Evolutionary conservation across 2,888 invertebrate species (phyloP), one percentile per base, ranked within the genome.

Genomic region (Kryphioiulus occultus): DNA sequence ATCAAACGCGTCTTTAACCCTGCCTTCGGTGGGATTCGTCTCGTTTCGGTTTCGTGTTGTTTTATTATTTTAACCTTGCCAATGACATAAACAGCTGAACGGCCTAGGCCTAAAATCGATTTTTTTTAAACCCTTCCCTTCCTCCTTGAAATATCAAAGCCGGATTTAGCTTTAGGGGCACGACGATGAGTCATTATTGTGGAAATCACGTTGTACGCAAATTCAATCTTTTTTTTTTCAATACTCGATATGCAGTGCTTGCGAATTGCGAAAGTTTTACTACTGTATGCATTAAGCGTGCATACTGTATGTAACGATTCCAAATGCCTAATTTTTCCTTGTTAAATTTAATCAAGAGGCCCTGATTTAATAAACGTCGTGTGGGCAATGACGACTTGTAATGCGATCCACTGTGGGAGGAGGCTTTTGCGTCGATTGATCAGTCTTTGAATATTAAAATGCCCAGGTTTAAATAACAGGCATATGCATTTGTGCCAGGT

Each of bases 11-110:
- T 4, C 7, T 78, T 78, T 26, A 15, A 4, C 2, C 17, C 78
- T 4, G 10, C 26, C 3, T 78, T 78, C 12, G 12, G 9, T 30
- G 15, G 15, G 2, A 30, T 4, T 1, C 26, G 3, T 15, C 78
- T 30, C 30, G 30, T 10, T 0, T 10, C 22, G 12, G 17, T 30
- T 78, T 78, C 30, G 5, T 30, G 7, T 15, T 4, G 26, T 78
- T 22, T 78, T 15, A 30, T 30, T 12, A 30, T 15, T 78, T 30
- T 78, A 78, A 78, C 78, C 78, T 78, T 78, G 78, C 78, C 78
- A 78, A 78, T 78, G 78, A 78, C 78, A 78, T 15, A 17, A 78
- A 30, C 78, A 78, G 78, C 78, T 78, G 78, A 30, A 78, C 78
- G 78, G 12, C 78, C 15, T 78, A 78, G 30, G 78, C 78, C 30